phyloP scores from a whole-genome alignment of 1,140 invertebrate genomes.

The Drosophila nigrodunni region DNA sequence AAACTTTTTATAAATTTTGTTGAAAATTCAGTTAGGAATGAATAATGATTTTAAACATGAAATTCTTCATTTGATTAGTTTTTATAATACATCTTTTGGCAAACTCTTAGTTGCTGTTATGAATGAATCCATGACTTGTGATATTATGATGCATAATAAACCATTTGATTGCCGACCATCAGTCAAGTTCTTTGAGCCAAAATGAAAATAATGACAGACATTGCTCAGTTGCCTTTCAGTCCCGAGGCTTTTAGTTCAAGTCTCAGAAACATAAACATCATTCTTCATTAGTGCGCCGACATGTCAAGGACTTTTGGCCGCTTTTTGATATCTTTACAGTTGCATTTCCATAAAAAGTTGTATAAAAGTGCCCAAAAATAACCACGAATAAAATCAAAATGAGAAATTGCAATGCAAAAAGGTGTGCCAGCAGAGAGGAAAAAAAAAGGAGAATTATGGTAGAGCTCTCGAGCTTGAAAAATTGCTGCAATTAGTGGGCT shows the following conservation, averaged over 20 bases:
- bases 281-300: slow-evolving; percentile 46
- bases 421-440: not conserved
- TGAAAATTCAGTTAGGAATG: no score
- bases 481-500: slow-evolving; percentile 48
- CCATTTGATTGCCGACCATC: slow-evolving; percentile 45
- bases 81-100: not conserved
- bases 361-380: slow-evolving; percentile 4
- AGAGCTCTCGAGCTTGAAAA: slow-evolving; percentile 43
- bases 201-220: slow-evolving; percentile 32
- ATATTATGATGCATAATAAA: slow-evolving; percentile 36
- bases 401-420: slow-evolving; percentile 25
- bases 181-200: slow-evolving; percentile 5
- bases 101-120: slow-evolving; percentile 15
- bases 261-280: slow-evolving; percentile 33
- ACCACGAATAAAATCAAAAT: slow-evolving; percentile 15
- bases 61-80: no score
- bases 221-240: slow-evolving; percentile 23
- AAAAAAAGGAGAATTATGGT: slow-evolving; percentile 9
- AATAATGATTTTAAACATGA: no score
- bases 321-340: slow-evolving; percentile 36
- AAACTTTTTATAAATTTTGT: no score
- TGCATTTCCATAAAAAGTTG: slow-evolving; percentile 35
- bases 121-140: slow-evolving; percentile 34
- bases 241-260: not conserved
- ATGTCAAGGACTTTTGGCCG: slow-evolving; percentile 41